A percentile compares a stretch with the other conserved stretches of the same genome.
phyloP scores from a whole-genome alignment of 2,888 invertebrate genomes.

The Dynastes tityus region DNA sequence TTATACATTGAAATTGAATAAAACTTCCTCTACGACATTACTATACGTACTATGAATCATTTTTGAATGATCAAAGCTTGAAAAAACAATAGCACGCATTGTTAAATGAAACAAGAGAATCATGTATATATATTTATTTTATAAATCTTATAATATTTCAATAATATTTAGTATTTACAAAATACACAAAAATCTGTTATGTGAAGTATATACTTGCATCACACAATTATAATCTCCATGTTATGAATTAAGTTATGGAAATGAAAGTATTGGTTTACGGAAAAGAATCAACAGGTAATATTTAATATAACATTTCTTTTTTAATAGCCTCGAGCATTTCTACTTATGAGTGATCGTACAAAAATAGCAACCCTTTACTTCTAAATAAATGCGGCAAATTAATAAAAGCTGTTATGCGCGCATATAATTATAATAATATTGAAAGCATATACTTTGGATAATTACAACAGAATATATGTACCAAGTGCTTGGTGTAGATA shows the following conservation, averaged over 20 bases:
- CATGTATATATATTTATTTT: slow-evolving; percentile 62
- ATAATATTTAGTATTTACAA: slow-evolving; percentile 68
- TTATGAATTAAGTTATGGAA: slow-evolving; percentile 50
- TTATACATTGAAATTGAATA: too few species aligned
- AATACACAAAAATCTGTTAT: slow-evolving; percentile 66
- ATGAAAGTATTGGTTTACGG: slow-evolving; percentile 2
- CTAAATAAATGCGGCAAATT: slow-evolving; percentile 12
- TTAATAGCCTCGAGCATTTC: neutral
- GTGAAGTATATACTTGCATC: slow-evolving; percentile 51
- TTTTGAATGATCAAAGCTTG: too few species aligned
- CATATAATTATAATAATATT: slow-evolving; percentile 8
- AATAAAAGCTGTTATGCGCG: slow-evolving; percentile 4
- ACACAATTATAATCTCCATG: slow-evolving; percentile 54
- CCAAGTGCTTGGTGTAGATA: slow-evolving; percentile 27
- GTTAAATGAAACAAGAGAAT: slow-evolving; percentile 30
- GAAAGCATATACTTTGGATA: slow-evolving; percentile 18
- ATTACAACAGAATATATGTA: slow-evolving; percentile 28
- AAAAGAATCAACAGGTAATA: slow-evolving; percentile 19
- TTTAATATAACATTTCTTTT: neutral
- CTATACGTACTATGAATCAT: too few species aligned
- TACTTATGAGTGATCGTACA: slow-evolving; percentile 11
- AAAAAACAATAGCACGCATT: too few species aligned
- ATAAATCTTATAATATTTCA: slow-evolving; percentile 65
- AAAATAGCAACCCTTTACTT: slow-evolving; percentile 21
- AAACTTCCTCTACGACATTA: too few species aligned